A percentile compares a stretch with the other conserved stretches of the same genome.
Evolutionary conservation across 2,888 invertebrate species (phyloP).

Genomic region (Metellina segmentata): DNA sequence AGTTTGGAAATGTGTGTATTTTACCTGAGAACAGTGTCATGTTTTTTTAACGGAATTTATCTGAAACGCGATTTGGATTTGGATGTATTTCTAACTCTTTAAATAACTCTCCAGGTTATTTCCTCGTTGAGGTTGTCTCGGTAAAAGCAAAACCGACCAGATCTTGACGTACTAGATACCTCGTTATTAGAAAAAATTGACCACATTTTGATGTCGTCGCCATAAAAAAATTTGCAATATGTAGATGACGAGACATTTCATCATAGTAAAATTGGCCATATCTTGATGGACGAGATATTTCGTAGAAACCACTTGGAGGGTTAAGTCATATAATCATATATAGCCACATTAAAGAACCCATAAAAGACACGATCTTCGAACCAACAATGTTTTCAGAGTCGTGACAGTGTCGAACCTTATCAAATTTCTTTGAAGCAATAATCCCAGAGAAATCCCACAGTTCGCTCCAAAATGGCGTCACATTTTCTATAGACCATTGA

Average conservation of each 20-base stretch:
- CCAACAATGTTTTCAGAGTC: not conserved
- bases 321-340: too few species aligned
- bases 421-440: slow-evolving; percentile 16
- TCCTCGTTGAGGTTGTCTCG: not conserved
- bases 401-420: slow-evolving; percentile 8
- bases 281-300: too few species aligned
- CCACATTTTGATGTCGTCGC: too few species aligned
- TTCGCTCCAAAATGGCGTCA: slow-evolving; percentile 40
- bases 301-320: not conserved
- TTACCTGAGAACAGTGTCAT: not conserved
- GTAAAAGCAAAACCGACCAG: not conserved
- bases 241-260: too few species aligned
- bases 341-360: too few species aligned
- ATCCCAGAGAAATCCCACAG: slow-evolving; percentile 26
- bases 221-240: too few species aligned
- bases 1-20: not conserved
- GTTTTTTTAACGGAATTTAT: not conserved
- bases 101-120: not conserved
- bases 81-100: not conserved
- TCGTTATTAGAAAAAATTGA: too few species aligned
- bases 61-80: not conserved
- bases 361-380: not conserved
- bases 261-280: too few species aligned
- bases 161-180: too few species aligned
- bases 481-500: slow-evolving; percentile 28